phyloP scores from a whole-genome alignment of 2,888 invertebrate genomes.

The Limnephilus rhombicus region DNA sequence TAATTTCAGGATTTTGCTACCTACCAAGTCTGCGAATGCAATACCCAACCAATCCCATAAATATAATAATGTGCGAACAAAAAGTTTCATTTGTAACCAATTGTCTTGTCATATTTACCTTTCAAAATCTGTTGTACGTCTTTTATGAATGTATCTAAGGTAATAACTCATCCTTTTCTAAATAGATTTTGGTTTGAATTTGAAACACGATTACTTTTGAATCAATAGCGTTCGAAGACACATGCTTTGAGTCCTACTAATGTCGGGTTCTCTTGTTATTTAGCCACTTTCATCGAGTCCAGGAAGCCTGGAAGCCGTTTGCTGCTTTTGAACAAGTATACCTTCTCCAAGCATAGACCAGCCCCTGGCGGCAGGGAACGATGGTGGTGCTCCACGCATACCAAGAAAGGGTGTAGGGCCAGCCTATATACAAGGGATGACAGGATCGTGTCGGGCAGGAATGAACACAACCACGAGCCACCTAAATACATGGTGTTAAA shows the following conservation, averaged over 20 bases:
- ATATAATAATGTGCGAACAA: too few relatives aligned
- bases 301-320: slow-evolving; percentile 70
- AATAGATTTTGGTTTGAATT: neutral
- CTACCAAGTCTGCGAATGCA: too few relatives aligned
- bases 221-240: neutral
- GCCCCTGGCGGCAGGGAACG: neutral
- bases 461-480: slow-evolving; percentile 50
- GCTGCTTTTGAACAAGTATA: slow-evolving; percentile 73
- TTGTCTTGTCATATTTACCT: neutral
- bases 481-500: slow-evolving; percentile 36
- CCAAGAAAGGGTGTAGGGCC: slow-evolving; percentile 42
- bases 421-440: slow-evolving; percentile 19
- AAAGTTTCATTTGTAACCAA: neutral
- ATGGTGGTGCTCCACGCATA: slow-evolving; percentile 16
- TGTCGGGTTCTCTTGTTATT: neutral
- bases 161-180: too few relatives aligned
- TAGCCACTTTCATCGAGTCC: slow-evolving; percentile 26
- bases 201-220: neutral
- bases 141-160: too few relatives aligned
- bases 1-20: too few relatives aligned
- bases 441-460: slow-evolving; percentile 7
- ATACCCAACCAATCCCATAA: too few relatives aligned
- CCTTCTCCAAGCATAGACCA: slow-evolving; percentile 71
- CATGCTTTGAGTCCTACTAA: neutral
- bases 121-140: neutral